A percentile compares a stretch with the other conserved stretches of the same genome.
Evolutionary conservation across 2,113 vertebrate species (phyloP).

Genomic region (Alethe castanea): DNA sequence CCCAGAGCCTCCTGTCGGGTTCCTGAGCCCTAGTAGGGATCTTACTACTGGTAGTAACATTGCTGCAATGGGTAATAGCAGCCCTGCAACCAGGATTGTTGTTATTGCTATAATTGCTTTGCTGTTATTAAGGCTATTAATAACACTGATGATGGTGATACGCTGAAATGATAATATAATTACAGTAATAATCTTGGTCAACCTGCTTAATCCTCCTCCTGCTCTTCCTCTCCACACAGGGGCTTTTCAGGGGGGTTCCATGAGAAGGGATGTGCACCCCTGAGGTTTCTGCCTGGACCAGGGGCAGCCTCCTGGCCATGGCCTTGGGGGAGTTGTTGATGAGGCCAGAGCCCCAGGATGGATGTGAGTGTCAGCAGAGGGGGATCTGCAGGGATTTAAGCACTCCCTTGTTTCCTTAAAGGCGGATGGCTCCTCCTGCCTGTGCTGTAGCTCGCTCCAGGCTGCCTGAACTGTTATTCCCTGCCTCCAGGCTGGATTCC

Average conservation of each 20-base stretch:
- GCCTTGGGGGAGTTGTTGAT: not conserved
- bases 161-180: not conserved
- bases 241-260: not conserved
- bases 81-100: not conserved
- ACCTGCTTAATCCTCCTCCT: not conserved
- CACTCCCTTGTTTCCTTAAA: not conserved
- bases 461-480: not conserved
- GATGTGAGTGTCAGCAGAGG: not conserved
- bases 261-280: not conserved
- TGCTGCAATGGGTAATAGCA: not conserved
- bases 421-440: not conserved
- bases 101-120: slow-evolving; percentile 41
- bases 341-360: not conserved
- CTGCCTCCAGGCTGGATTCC: not conserved
- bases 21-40: not conserved
- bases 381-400: not conserved
- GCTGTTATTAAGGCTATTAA: slow-evolving; percentile 55
- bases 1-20: not conserved
- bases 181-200: slow-evolving; percentile 33
- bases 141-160: not conserved
- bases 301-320: not conserved
- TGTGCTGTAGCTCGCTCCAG: not conserved
- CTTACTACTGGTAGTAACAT: slow-evolving; percentile 1
- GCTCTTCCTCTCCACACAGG: not conserved
- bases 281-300: not conserved